phyloP scores from a whole-genome alignment of 2,113 vertebrate genomes.

The Theristicus caerulescens region DNA sequence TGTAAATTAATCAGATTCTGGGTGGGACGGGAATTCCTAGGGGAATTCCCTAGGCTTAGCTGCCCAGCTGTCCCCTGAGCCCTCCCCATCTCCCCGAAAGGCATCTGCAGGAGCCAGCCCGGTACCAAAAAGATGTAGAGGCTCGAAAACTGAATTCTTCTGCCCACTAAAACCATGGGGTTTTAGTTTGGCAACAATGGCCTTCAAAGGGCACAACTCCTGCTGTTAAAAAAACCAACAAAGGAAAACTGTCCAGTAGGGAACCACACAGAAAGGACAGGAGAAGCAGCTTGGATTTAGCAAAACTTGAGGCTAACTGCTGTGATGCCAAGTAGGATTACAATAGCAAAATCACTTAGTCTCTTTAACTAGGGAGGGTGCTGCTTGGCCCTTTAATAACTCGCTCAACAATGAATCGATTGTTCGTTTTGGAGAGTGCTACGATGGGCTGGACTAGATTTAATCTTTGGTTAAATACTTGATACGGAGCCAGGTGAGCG shows the following conservation, averaged over 20 bases:
- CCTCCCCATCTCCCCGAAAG: background rate
- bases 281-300: background rate
- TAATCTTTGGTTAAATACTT: background rate
- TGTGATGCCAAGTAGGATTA: background rate
- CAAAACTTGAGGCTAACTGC: background rate
- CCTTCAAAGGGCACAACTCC: background rate
- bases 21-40: background rate
- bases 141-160: background rate
- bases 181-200: background rate
- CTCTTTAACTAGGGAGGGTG: background rate
- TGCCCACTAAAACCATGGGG: background rate
- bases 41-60: background rate
- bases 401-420: background rate
- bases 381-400: background rate
- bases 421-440: background rate
- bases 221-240: background rate
- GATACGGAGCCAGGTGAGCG: background rate
- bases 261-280: background rate
- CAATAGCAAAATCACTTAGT: background rate
- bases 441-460: background rate
- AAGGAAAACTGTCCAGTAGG: background rate
- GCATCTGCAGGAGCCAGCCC: background rate
- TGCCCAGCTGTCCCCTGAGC: background rate
- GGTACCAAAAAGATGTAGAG: background rate
- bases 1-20: background rate